phyloP scores from a whole-genome alignment of 1,140 invertebrate species.

The Orchestia grillus region DNA sequence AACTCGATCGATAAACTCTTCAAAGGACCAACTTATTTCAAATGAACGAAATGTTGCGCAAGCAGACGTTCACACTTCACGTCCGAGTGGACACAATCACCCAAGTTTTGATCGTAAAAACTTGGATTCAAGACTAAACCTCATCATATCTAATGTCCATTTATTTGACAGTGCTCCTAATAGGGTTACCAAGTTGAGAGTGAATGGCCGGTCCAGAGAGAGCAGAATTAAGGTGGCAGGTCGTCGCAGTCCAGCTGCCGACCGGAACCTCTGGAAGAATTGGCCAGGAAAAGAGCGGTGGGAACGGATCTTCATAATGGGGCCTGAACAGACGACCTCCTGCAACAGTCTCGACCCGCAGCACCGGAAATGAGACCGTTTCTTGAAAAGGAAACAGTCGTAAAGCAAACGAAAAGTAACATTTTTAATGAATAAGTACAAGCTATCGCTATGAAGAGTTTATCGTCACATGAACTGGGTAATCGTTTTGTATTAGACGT shows the following conservation, averaged over 20 bases:
- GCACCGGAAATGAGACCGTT: background rate
- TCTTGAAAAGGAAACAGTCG: background rate
- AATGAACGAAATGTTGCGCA: no score
- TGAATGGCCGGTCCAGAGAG: no score
- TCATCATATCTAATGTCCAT: no score
- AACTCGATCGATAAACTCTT: background rate
- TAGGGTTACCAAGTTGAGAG: no score
- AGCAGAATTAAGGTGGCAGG: no score
- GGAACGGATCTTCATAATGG: background rate
- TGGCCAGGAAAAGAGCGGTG: background rate
- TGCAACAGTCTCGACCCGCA: background rate
- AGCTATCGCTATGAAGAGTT: background rate
- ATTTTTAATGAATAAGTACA: no score
- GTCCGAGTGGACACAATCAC: no score
- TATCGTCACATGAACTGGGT: background rate
- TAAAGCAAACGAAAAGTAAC: background rate
- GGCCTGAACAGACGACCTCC: background rate
- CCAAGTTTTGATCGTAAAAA: no score
- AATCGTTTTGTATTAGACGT: background rate
- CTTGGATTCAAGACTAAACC: no score
- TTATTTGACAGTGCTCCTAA: no score
- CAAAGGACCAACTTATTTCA: no score
- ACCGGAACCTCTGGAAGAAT: background rate
- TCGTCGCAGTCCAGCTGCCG: background rate
- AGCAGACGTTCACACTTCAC: no score